Percentiles rank a stretch among this genome's conserved stretches.
These are phyloP conservation scores for Gortyna flavago DNA, from an alignment of 2,888 invertebrate genomes.

Conservation along the genomic window DNA sequence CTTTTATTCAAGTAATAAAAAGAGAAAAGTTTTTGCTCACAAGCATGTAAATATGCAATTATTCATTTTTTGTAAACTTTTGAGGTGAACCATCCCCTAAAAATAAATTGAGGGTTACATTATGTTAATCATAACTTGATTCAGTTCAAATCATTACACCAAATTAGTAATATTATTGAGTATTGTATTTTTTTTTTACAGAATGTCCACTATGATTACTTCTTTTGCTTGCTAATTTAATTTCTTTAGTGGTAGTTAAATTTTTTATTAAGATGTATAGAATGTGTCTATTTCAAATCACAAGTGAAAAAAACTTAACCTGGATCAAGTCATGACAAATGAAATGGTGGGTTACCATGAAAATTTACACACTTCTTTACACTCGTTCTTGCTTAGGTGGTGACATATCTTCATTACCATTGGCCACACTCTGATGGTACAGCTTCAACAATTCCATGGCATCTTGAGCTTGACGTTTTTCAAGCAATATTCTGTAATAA, in stretches of 20 bases:
- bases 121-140: slow-evolving; percentile 63
- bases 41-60: slow-evolving; percentile 42
- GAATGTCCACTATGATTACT: not conserved
- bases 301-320: not conserved
- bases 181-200: slow-evolving; percentile 5
- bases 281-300: not conserved
- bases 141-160: slow-evolving; percentile 45
- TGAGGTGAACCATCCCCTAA: slow-evolving; percentile 85
- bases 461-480: slow-evolving; percentile 96
- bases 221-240: not conserved
- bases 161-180: slow-evolving; percentile 6
- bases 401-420: slow-evolving; percentile 87
- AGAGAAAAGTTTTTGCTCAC: slow-evolving; percentile 21
- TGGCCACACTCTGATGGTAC: slow-evolving; percentile 90
- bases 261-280: not conserved
- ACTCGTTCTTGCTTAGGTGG: slow-evolving; percentile 87
- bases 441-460: slow-evolving; percentile 95
- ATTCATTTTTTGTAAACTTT: slow-evolving; percentile 86
- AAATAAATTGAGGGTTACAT: slow-evolving; percentile 83
- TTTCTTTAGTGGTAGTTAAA: not conserved
- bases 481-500: slow-evolving; percentile 91
- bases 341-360: slow-evolving; percentile 66
- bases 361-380: slow-evolving; percentile 68
- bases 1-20: slow-evolving; percentile 21
- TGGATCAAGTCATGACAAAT: slow-evolving; percentile 63